Base-by-base conservation (phyloP, 1,140 invertebrate genomes). In the Liolophura sinensis region DNA sequence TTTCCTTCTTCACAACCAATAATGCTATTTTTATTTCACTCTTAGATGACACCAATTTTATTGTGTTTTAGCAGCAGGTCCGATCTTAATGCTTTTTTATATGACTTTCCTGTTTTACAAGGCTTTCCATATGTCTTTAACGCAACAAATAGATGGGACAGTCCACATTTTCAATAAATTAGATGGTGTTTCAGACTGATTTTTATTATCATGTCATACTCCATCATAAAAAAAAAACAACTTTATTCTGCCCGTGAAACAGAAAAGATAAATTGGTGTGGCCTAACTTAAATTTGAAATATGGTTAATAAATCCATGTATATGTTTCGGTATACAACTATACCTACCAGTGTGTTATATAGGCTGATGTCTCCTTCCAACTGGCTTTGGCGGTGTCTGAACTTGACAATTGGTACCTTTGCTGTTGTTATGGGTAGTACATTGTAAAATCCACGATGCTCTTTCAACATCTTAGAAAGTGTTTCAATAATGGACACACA, bases 361-460 rank as follows among this genome's bases (percentile, higher is more conserved):
- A 89, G 73, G 77, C 88, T 89, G 61, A 90, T 89, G 77, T 90
- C 89, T 24, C 87, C 87, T 70, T 90, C 88, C 27, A 89, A 67
- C 31, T 78, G 74, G 40, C 79, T 77, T n/a, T 74, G 64, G 20
- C 73, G 64, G 68, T 88, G 85, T 61, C 73, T 78, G 76, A 89
- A 89, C 77, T 90, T 90, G 6, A 90, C 84, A 64, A 90, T 90
- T 14, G 89, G 89, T n/a, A 90, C 89, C 81, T 90, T 89, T 24
- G 89, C 89, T 51, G 87, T 87, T 5, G 87, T 82, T 31, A 90
- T 89, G 49, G 88, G 74, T 51, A 87, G 62, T 24, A 89, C 81
- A 68, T 87, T 82, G 58, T 79, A 80, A 51, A 88, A 71, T 48
- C 79, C 75, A 27, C 51, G 40, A 60, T 81, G 77, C 25, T 73